phyloP scores from a whole-genome alignment of 1,140 invertebrate genomes.

The Ditylenchus dipsaci region DNA sequence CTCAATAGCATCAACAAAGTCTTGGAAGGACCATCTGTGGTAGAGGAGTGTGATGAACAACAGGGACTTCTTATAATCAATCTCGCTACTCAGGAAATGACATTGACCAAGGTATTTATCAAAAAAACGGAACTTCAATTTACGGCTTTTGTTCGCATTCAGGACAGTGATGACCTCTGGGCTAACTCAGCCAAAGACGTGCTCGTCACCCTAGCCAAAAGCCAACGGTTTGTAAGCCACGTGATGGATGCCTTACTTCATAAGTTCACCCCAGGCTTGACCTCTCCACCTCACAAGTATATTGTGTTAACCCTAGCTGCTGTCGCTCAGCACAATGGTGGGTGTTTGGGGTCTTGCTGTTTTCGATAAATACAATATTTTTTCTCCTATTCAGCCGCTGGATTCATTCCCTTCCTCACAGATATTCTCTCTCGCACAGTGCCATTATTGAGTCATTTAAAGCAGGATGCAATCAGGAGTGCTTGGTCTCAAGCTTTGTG shows the following conservation, averaged over 20 bases:
- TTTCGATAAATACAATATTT: slow-evolving; percentile 2
- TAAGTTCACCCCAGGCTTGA: slow-evolving; percentile 52
- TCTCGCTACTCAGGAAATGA: slow-evolving; percentile 57
- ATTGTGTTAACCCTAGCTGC: slow-evolving; percentile 50
- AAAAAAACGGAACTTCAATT: slow-evolving; percentile 11
- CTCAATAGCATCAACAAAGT: slow-evolving; percentile 35
- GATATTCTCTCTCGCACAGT: slow-evolving; percentile 54
- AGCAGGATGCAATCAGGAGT: slow-evolving; percentile 44
- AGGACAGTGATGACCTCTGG: slow-evolving; percentile 50
- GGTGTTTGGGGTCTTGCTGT: not conserved
- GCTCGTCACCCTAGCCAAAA: slow-evolving; percentile 49
- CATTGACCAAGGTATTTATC: slow-evolving; percentile 38
- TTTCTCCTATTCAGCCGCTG: slow-evolving; percentile 40
- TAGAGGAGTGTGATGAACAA: slow-evolving; percentile 51
- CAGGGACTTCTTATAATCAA: slow-evolving; percentile 54
- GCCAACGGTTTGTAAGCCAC: slow-evolving; percentile 43
- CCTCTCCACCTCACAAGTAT: slow-evolving; percentile 45
- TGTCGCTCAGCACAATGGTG: slow-evolving; percentile 52
- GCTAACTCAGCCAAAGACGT: slow-evolving; percentile 53
- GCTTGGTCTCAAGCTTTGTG: slow-evolving; percentile 37
- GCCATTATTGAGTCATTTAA: slow-evolving; percentile 48
- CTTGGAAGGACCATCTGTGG: slow-evolving; percentile 20
- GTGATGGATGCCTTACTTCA: slow-evolving; percentile 53
- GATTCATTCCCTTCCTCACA: slow-evolving; percentile 49
- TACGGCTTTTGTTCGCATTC: slow-evolving; percentile 4